Base-by-base conservation (phyloP, 2,113 vertebrate species). In the Apodemus sylvaticus region DNA sequence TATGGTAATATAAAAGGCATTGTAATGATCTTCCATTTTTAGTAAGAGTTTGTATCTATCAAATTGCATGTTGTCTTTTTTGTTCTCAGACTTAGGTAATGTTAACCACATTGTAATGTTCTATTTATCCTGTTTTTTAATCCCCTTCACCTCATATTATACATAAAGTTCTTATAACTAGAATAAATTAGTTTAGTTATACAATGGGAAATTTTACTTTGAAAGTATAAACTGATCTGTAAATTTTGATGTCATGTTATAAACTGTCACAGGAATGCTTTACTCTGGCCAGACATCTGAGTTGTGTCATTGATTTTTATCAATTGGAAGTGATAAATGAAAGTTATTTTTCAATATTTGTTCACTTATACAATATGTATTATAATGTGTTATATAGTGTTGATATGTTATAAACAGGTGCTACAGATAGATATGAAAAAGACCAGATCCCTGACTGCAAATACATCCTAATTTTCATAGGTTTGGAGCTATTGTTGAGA, bases 101-200 rank as follows among this genome's bases (percentile, higher is more conserved):
- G 68, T 93, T 96, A 96, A 94, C 77, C 42, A 93, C 79, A 74
- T 96, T 96, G 90, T 73, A 97, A 88, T 90, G 48, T 89, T 91
- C 96, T 97, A 94, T 78, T 97, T 92, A 86, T 86, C 97, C 66
- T 93, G 20, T 94, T 95, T 96, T 95, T 96, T 96, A 97, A 97
- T 89, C 73, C 4, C 7, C 29, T 96, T 96, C 73, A 78, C 94
- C 74, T 96, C 62, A 96, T 82, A 91, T 17, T 86, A 86, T 14
- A 29, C 51, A 5, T 70, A 66, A 34, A 94, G 94, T 89, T 96
- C 89, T 92, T 92, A 89, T 94, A 34, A 89, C 95, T 90, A 86
- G 64, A 39, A 81, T 94, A 96, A 89, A 93, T 96, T 89, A 87
- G 66, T 34, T 68, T 34, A 68, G 31, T 34, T 68, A 68, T 16